Percentiles rank a stretch among this genome's conserved stretches.
phyloP scores from a whole-genome alignment of 2,113 vertebrate genomes.

The Halcyon senegalensis region DNA sequence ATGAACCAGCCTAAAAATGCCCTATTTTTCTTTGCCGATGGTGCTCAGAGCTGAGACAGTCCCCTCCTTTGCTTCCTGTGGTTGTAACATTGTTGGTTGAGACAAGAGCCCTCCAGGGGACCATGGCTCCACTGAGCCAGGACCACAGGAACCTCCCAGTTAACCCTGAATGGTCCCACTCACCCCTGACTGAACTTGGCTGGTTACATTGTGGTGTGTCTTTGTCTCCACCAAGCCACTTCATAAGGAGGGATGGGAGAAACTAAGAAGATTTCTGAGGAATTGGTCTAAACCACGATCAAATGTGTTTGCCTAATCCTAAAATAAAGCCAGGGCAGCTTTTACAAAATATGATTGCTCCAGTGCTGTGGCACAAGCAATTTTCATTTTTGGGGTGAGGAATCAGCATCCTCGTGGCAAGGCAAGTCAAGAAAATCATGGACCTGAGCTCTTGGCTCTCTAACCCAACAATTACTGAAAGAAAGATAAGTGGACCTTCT shows the following conservation, averaged over 20 bases:
- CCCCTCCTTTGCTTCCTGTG: neutral
- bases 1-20: neutral
- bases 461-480: neutral
- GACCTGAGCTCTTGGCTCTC: neutral
- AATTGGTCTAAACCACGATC: neutral
- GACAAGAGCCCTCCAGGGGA: neutral
- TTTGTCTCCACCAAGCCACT: neutral
- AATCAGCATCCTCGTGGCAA: neutral
- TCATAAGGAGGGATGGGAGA: neutral
- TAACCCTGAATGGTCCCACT: neutral
- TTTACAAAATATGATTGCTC: neutral
- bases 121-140: neutral
- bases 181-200: neutral
- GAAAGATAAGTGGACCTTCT: neutral
- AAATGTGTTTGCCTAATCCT: neutral
- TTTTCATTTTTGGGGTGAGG: neutral
- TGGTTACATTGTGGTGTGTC: accelerated
- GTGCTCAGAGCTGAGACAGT: neutral
- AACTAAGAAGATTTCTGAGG: neutral
- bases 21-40: accelerated
- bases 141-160: neutral
- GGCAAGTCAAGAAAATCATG: neutral
- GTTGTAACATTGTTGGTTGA: neutral
- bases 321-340: neutral
- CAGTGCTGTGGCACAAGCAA: neutral